Conservation (phyloP, 2,888 invertebrate species). For the Heliothis peltigera region DNA sequence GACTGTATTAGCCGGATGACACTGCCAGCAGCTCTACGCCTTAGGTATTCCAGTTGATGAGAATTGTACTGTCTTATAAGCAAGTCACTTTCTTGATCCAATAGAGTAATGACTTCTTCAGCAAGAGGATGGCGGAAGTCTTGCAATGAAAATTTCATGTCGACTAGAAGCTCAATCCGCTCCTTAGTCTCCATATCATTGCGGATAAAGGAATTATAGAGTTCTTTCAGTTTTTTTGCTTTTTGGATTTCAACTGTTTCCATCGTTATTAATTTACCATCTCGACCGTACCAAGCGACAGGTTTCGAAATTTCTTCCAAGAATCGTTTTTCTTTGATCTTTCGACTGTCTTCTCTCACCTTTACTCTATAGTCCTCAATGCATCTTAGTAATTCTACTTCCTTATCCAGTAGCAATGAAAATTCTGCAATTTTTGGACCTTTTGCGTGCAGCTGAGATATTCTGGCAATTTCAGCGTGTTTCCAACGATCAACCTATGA, state of each 20-base stretch:
- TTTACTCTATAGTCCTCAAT: constrained; percentile 92
- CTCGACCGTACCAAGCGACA: constrained; percentile 93
- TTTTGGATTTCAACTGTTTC: constrained; percentile 95
- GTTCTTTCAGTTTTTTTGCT: constrained; percentile 93
- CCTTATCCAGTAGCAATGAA: constrained; percentile 92
- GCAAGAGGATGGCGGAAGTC: constrained; percentile 89
- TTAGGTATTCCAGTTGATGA: constrained; percentile 91
- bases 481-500: constrained; percentile 92
- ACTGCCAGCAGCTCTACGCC: constrained; percentile 91
- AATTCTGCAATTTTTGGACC: constrained; percentile 93
- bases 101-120: constrained; percentile 90
- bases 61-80: constrained; percentile 91
- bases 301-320: constrained; percentile 93
- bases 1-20: constrained; percentile 90
- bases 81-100: constrained; percentile 93
- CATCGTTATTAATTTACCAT: constrained; percentile 93
- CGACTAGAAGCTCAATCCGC: constrained; percentile 92
- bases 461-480: constrained; percentile 90
- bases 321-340: constrained; percentile 90
- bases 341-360: constrained; percentile 90
- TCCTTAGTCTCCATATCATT: constrained; percentile 91
- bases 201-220: constrained; percentile 92
- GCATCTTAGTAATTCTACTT: constrained; percentile 92
- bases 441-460: constrained; percentile 91
- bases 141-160: constrained; percentile 92